Evolutionary conservation across 2,888 invertebrate genomes (phyloP), one percentile per base, ranked within the genome.

Genomic region (Andrena flavipes): DNA sequence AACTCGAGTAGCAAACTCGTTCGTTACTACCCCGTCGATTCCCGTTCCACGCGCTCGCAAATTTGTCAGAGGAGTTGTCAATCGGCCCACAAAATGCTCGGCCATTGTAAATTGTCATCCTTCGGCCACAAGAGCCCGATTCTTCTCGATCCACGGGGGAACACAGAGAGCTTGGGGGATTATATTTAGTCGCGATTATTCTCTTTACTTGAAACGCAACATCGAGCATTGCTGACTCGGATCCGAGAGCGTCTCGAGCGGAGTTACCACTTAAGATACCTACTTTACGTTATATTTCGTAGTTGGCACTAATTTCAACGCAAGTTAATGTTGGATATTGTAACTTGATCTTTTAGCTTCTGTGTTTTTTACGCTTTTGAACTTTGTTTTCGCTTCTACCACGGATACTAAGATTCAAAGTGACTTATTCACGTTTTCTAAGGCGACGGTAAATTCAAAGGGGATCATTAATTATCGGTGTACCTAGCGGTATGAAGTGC

Each of bases 51-150:
- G 60, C 70, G 71, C 65, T 74, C 75, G 60, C 76, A 20, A 74
- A 74, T 35, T 63, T 56, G 60, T 63, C 75, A 70, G 69, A 76
- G 85, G 30, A 85, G 74, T 76, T 82, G 86, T 84, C 82, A 86
- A 86, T 82, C 84, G 80, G 84, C 48, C 69, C 33, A 20, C 76
- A 80, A 76, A 80, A 84, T 76, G 80, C 62, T 69, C 67, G 75
- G 56, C 67, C 48, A 65, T 76, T 87, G 84, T 80, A 82, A 82
- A 86, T 84, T 76, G 84, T 76, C 80, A 76, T 72, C 87, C 73
- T 69, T 73, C 70, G 67, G 64, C 54, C 56, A 29, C 75, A 62
- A 76, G 74, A 77, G 70, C 64, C 68, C 72, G 79, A 68, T 78
- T 70, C 75, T 73, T 64, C 71, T 71, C 73, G 78, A 62, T 54